Evolutionary conservation across 2,113 vertebrate species (phyloP).

Genomic region (Paralichthys olivaceus): DNA sequence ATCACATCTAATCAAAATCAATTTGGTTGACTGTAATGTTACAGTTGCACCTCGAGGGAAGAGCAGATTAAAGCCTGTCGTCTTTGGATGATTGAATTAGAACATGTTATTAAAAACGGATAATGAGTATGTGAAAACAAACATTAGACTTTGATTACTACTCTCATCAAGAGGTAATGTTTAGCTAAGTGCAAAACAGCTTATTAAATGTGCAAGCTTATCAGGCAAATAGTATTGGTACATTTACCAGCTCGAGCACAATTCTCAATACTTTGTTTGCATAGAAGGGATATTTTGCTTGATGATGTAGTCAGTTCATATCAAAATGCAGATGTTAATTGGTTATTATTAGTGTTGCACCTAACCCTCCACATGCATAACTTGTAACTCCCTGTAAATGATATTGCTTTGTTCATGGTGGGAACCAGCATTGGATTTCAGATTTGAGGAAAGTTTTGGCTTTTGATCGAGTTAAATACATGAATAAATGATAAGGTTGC

Average conservation of each 20-base stretch:
- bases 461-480: background rate
- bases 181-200: slow-evolving; percentile 68
- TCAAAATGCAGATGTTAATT: slow-evolving; percentile 38
- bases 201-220: slow-evolving; percentile 74
- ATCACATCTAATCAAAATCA: slow-evolving; percentile 71
- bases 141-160: slow-evolving; percentile 76
- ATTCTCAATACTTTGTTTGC: slow-evolving; percentile 56
- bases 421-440: background rate
- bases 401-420: background rate
- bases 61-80: slow-evolving; percentile 68
- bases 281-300: slow-evolving; percentile 53
- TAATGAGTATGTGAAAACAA: slow-evolving; percentile 78
- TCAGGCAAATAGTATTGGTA: slow-evolving; percentile 67
- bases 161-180: slow-evolving; percentile 76
- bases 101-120: slow-evolving; percentile 80
- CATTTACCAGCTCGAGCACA: slow-evolving; percentile 58
- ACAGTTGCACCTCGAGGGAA: slow-evolving; percentile 71
- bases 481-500: background rate
- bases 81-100: slow-evolving; percentile 77
- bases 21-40: slow-evolving; percentile 66
- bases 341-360: slow-evolving; percentile 49
- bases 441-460: background rate
- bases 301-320: slow-evolving; percentile 7
- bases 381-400: background rate
- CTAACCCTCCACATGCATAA: background rate